These are phyloP conservation scores for Stenchaetothrips biformis DNA, from an alignment of 2,888 invertebrate species.

Conservation along the genomic window DNA sequence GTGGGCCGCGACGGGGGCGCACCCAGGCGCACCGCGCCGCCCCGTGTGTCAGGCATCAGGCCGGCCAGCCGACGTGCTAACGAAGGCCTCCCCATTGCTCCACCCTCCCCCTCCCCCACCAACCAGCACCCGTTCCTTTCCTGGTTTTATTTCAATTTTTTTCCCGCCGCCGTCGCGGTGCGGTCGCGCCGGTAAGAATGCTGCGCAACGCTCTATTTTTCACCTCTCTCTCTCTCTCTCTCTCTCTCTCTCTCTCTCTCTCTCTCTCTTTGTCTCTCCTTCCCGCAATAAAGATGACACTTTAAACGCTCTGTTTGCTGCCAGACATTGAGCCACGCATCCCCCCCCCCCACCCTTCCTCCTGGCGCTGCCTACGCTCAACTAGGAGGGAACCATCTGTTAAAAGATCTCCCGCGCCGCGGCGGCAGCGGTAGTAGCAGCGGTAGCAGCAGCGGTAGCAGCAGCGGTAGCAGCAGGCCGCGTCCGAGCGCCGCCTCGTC, in stretches of 20 bases:
- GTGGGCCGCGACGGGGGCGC: no score
- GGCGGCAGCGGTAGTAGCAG: neutral
- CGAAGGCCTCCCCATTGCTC: neutral
- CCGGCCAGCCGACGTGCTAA: neutral
- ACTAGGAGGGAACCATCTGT: no score
- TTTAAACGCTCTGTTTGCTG: constrained; percentile 15
- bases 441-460: neutral
- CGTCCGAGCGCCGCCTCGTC: neutral
- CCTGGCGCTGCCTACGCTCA: no score
- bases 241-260: neutral
- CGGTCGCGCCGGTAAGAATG: no score
- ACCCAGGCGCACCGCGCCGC: neutral
- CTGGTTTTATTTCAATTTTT: no score
- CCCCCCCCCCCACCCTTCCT: neutral
- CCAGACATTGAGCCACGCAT: neutral
- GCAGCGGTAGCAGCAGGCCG: neutral
- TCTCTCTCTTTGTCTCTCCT: neutral
- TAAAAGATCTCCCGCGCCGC: no score
- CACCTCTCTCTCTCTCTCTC: neutral
- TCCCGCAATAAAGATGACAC: neutral
- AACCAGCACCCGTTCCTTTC: no score
- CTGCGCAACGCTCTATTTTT: no score
- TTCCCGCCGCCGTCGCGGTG: no score
- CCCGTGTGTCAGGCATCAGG: neutral
- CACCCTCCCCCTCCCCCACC: neutral